Evolutionary conservation across 2,113 vertebrate species (phyloP).

Genomic region (Apodemus sylvaticus): DNA sequence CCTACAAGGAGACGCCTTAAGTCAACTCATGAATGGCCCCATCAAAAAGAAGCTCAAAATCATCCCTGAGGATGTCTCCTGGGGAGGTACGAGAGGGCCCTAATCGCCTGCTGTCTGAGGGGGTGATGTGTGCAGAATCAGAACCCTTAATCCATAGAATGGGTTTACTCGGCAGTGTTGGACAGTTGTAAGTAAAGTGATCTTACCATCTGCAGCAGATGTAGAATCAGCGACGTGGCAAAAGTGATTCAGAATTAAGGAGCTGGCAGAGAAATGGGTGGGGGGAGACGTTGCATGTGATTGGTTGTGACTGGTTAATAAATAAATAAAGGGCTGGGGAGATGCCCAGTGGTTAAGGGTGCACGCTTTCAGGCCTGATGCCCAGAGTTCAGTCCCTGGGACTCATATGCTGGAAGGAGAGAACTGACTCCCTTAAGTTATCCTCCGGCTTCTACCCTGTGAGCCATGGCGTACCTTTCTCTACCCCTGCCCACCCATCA

Average conservation of each 20-base stretch:
- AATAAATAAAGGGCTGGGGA: neutral
- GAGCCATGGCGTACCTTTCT: neutral
- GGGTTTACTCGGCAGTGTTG: neutral
- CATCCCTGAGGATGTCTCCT: constrained; percentile 92
- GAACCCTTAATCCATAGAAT: neutral
- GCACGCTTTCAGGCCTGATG: neutral
- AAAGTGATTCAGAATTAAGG: neutral
- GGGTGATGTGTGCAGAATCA: neutral
- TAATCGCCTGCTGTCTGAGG: neutral
- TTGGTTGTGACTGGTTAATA: neutral
- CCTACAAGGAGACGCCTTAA: constrained; percentile 87
- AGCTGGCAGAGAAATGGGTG: neutral
- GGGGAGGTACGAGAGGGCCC: constrained; percentile 91
- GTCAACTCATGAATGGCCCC: constrained; percentile 94
- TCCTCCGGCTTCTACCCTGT: neutral
- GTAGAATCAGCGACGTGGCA: neutral
- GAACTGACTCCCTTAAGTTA: neutral
- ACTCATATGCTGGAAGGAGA: neutral
- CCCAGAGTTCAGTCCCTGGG: neutral
- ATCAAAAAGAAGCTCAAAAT: constrained; percentile 93
- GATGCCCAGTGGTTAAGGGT: neutral
- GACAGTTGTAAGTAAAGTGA: neutral
- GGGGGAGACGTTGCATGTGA: neutral
- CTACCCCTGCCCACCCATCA: neutral
- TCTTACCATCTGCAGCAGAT: neutral